A percentile compares a stretch with the other conserved stretches of the same genome.
Evolutionary conservation across 2,113 vertebrate species (phyloP).

Genomic region (Cairina moschata): DNA sequence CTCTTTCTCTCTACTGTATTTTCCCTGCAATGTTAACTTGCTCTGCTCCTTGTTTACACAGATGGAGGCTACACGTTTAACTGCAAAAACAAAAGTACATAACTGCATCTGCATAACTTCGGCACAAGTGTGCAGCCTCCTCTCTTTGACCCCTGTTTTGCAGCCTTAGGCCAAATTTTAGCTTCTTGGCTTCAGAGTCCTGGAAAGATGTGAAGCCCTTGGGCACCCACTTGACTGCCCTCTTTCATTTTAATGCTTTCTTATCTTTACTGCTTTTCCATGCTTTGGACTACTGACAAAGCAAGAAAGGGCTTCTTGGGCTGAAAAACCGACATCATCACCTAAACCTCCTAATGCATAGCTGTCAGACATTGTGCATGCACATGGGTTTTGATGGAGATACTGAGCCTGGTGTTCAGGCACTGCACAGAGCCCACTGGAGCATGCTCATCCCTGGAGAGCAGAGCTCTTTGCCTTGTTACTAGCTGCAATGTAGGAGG

Average conservation of each 20-base stretch:
- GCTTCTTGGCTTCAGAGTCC: not conserved
- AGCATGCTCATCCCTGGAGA: rapidly evolving
- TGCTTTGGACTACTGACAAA: not conserved
- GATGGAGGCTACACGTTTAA: not conserved
- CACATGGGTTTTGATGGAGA: not conserved
- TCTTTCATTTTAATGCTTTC: not conserved
- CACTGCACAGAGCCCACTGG: not conserved
- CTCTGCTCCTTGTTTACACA: conserved; percentile 22
- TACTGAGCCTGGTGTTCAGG: not conserved
- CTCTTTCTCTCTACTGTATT: not conserved
- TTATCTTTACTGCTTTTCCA: not conserved
- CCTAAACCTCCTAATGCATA: not conserved
- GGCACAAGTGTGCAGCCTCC: rapidly evolving
- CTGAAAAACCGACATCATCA: not conserved
- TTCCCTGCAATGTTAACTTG: not conserved
- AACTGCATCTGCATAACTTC: not conserved
- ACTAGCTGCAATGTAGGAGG: not conserved
- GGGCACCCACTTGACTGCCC: not conserved
- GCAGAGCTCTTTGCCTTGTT: not conserved
- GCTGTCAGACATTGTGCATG: not conserved
- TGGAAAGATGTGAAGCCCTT: not conserved
- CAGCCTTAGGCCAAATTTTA: not conserved
- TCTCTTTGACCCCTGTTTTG: not conserved
- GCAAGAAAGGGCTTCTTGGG: not conserved
- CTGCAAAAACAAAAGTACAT: not conserved